Evolutionary conservation across 2,888 invertebrate genomes (phyloP).

Genomic region (Cataglyphis rosenhaueri): DNA sequence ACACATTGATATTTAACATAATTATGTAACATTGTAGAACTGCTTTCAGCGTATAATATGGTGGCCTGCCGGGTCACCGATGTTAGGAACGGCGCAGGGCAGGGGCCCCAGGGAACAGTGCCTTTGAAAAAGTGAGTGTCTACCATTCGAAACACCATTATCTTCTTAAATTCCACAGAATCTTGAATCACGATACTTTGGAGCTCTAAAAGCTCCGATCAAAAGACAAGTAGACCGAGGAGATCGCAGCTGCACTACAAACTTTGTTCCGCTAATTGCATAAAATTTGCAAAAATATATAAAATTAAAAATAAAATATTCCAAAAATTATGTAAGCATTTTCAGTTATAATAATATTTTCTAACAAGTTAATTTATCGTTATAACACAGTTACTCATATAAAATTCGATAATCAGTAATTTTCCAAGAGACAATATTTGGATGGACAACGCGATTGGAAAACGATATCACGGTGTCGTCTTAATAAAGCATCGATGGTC

Average conservation of each 20-base stretch:
- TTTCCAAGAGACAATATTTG: not conserved
- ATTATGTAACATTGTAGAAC: constrained; percentile 85
- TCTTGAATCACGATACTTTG: constrained; percentile 53
- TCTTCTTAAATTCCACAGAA: constrained; percentile 53
- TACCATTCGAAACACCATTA: constrained; percentile 54
- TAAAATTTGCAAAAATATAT: not conserved
- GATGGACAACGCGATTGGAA: constrained; percentile 11
- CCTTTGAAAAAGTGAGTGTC: constrained; percentile 98
- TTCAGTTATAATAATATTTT: not conserved
- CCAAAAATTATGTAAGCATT: not conserved
- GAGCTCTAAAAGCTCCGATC: constrained; percentile 60
- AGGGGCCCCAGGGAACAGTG: constrained; percentile 94
- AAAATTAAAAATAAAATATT: not conserved
- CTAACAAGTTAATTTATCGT: not conserved
- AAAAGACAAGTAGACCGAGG: constrained; percentile 64
- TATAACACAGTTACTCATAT: not conserved
- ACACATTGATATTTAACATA: constrained; percentile 76
- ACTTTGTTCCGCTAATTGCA: not conserved
- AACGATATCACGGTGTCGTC: not conserved
- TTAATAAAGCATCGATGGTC: constrained; percentile 16
- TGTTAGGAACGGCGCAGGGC: constrained; percentile 93
- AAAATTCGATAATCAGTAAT: not conserved
- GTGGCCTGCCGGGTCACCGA: constrained; percentile 98
- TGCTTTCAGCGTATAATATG: constrained; percentile 98
- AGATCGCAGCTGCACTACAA: constrained; percentile 73